Percentiles rank a stretch among this genome's conserved stretches.
Evolutionary conservation across 1,140 invertebrate species (phyloP).

Genomic region (Mizuhopecten yessoensis): DNA sequence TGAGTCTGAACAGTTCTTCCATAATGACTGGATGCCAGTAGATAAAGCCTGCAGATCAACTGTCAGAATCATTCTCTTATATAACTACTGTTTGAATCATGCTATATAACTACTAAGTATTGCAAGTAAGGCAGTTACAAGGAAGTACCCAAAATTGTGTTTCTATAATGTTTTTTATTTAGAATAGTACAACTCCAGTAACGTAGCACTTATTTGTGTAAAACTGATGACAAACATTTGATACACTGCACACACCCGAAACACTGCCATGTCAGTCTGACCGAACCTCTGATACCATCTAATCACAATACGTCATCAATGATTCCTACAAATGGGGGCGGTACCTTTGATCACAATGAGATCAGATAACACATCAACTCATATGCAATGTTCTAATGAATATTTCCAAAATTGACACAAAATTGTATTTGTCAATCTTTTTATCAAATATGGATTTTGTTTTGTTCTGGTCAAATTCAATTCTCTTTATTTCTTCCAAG

Average conservation of each 20-base stretch:
- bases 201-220: slow-evolving; percentile 2
- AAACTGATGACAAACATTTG: not conserved
- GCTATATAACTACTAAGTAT: no score
- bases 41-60: not conserved
- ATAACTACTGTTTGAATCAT: not conserved
- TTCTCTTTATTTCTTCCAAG: not conserved
- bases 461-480: not conserved
- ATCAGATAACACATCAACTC: not conserved
- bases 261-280: not conserved
- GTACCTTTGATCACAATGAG: not conserved
- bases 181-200: slow-evolving; percentile 1
- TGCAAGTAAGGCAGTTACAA: not conserved
- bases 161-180: not conserved
- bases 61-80: not conserved
- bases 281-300: not conserved
- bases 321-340: not conserved
- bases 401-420: not conserved
- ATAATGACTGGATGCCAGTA: no score
- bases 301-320: not conserved
- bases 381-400: not conserved
- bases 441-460: not conserved
- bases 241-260: not conserved
- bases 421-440: not conserved
- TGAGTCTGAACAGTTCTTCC: no score
- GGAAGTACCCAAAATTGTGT: not conserved